Percentiles rank a stretch among this genome's conserved stretches.
These are phyloP conservation scores for Dasypogon diadema DNA, from an alignment of 2,888 invertebrate genomes.

Conservation along the genomic window DNA sequence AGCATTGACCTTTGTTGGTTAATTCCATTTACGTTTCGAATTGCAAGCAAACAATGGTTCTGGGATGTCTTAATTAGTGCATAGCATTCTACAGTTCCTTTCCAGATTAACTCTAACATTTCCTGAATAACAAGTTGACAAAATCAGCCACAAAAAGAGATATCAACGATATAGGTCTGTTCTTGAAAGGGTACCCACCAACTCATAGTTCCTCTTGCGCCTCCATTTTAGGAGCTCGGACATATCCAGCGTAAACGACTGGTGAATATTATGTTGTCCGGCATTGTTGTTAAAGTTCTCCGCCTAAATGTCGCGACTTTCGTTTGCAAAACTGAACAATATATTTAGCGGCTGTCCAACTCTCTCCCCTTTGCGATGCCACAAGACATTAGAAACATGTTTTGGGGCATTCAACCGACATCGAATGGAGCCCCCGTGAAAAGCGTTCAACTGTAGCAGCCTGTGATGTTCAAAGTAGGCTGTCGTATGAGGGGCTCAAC, in stretches of 20 bases:
- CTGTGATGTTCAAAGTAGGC: not conserved
- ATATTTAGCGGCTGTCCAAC: not conserved
- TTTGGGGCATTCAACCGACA: not conserved
- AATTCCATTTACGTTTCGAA: not conserved
- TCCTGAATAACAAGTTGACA: not conserved
- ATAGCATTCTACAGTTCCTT: not conserved
- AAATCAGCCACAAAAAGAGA: not conserved
- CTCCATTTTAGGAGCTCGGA: slow-evolving; percentile 4
- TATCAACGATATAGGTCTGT: not conserved
- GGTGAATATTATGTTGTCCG: slow-evolving; percentile 1
- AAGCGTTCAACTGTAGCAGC: not conserved
- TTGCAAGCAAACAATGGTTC: not conserved
- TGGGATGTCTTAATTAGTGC: slow-evolving; percentile 1
- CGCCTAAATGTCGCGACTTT: slow-evolving; percentile 12
- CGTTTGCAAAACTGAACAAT: not conserved
- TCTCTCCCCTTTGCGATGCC: not conserved
- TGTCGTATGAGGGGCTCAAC: not conserved
- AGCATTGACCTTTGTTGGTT: too few species aligned
- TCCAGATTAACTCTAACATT: not conserved
- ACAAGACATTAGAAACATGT: not conserved
- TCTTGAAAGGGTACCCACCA: not conserved
- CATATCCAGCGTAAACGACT: not conserved
- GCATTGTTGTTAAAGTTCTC: not conserved
- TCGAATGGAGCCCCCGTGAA: not conserved
- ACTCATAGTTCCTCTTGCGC: not conserved